Percentiles rank a stretch among this genome's conserved stretches.
phyloP scores from a whole-genome alignment of 2,113 vertebrate species.

The Lepisosteus osseus region DNA sequence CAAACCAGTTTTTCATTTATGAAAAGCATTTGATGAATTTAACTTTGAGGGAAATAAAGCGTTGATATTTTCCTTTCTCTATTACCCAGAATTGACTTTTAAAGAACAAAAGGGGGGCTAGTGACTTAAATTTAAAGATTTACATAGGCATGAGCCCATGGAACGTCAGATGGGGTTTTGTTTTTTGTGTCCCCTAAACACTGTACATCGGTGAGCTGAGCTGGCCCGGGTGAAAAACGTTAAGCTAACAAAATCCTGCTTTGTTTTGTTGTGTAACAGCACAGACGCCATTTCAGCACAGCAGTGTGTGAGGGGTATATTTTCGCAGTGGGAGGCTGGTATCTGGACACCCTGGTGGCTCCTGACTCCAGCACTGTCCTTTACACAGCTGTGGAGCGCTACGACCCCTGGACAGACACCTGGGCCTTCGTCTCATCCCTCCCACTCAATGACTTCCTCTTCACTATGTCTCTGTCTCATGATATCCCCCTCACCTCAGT shows the following conservation, averaged over 20 bases:
- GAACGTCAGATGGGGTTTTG: too few species aligned
- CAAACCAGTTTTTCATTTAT: too few species aligned
- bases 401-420: conserved; percentile 64
- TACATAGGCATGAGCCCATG: too few species aligned
- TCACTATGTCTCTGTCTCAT: conserved; percentile 67
- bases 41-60: too few species aligned
- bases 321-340: conserved; percentile 72
- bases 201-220: too few species aligned
- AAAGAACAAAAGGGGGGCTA: too few species aligned
- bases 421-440: conserved; percentile 67
- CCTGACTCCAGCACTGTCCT: conserved; percentile 66
- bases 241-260: conserved; percentile 21
- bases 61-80: too few species aligned
- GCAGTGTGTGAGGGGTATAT: conserved; percentile 62
- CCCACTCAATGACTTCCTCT: conserved; percentile 66
- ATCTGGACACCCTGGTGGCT: conserved; percentile 62
- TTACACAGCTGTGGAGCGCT: conserved; percentile 67
- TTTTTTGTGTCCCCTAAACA: too few species aligned
- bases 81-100: too few species aligned
- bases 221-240: background rate
- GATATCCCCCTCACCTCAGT: conserved; percentile 63
- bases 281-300: conserved; percentile 68
- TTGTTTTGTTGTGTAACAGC: conserved; percentile 41
- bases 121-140: too few species aligned
- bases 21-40: too few species aligned